A percentile compares a stretch with the other conserved stretches of the same genome.
Conservation (phyloP, 2,113 vertebrate species). For the Camelus bactrianus region DNA sequence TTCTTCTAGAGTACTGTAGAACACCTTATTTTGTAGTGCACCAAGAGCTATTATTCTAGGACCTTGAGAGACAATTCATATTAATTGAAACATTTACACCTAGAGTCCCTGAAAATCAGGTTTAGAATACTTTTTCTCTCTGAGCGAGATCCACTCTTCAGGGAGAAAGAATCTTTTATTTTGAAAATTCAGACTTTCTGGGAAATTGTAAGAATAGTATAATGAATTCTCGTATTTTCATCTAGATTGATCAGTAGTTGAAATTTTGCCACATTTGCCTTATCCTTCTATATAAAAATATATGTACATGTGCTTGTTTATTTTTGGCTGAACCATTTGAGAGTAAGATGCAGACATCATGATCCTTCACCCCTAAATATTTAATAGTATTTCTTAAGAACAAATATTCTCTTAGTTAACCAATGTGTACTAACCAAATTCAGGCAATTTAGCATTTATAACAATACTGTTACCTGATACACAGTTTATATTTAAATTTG, state of each 20-base stretch:
- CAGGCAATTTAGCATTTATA: slow-evolving; percentile 38
- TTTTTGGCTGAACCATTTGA: slow-evolving; percentile 47
- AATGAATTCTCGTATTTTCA: slow-evolving; percentile 23
- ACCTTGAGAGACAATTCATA: not conserved
- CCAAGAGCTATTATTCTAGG: slow-evolving; percentile 15
- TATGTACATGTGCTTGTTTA: not conserved
- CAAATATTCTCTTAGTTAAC: not conserved
- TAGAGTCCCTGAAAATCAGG: not conserved
- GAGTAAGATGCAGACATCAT: slow-evolving; percentile 19
- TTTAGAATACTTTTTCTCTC: slow-evolving; percentile 20
- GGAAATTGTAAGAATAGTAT: slow-evolving; percentile 9
- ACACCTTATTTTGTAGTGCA: not conserved
- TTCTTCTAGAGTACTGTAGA: not conserved
- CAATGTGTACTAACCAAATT: not conserved
- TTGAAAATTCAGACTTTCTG: not conserved
- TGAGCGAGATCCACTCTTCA: not conserved
- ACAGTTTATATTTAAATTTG: slow-evolving; percentile 19
- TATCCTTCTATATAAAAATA: not conserved
- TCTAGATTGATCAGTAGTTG: slow-evolving; percentile 14
- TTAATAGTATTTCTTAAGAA: slow-evolving; percentile 3
- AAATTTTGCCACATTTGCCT: slow-evolving; percentile 40
- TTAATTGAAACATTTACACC: slow-evolving; percentile 20
- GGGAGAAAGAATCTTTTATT: not conserved
- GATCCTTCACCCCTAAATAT: not conserved
- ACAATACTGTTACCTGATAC: not conserved